phyloP scores from a whole-genome alignment of 2,888 invertebrate genomes.

The Panzeria rudis region DNA sequence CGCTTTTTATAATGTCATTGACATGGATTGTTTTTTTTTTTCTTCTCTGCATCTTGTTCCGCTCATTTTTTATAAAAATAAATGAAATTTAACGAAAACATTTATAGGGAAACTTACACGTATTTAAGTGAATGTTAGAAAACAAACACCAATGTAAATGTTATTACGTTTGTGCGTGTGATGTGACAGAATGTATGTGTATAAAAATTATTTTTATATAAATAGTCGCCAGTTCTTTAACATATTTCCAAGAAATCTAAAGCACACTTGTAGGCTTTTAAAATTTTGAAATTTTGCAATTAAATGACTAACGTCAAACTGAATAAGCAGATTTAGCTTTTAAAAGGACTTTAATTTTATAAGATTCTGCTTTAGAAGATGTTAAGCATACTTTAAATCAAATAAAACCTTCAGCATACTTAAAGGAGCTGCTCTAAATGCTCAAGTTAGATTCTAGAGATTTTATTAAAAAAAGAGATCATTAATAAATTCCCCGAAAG shows the following conservation, averaged over 20 bases:
- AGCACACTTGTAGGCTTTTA: neutral
- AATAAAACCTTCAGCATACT: neutral
- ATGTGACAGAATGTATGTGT: no score
- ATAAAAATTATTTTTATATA: neutral
- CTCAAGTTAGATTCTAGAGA: no score
- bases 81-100: constrained; percentile 48
- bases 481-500: no score
- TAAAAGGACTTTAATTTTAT: neutral
- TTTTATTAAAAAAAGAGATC: no score
- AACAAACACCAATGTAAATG: neutral
- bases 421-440: neutral
- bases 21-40: constrained; percentile 77
- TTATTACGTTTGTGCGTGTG: neutral
- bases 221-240: neutral
- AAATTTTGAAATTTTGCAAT: neutral
- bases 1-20: constrained; percentile 82
- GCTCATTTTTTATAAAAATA: constrained; percentile 35
- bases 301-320: neutral
- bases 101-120: constrained; percentile 14
- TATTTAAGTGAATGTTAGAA: constrained; percentile 5
- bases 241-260: no score
- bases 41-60: neutral
- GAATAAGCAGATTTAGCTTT: neutral
- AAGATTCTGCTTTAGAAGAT: neutral
- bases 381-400: no score